A percentile compares a stretch with the other conserved stretches of the same genome.
Evolutionary conservation across 2,113 vertebrate species (phyloP).

Genomic region (Nothocercus julius): DNA sequence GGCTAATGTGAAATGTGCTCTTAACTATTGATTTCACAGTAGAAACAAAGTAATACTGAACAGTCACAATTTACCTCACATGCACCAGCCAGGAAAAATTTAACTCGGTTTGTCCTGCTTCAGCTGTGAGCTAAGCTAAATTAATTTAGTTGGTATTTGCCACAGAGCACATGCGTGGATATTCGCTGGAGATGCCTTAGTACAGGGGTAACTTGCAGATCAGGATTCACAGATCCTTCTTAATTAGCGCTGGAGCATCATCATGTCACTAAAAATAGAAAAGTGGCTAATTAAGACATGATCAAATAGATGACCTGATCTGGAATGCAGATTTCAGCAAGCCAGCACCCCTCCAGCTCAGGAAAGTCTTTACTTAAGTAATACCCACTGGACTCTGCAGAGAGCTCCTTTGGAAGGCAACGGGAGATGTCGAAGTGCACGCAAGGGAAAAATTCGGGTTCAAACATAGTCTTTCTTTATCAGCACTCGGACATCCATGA

Average conservation of each 20-base stretch:
- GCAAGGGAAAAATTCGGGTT: not conserved
- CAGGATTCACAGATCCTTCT: not conserved
- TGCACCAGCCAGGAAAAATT: conserved; percentile 20
- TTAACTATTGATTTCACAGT: conserved; percentile 27
- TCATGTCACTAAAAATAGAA: not conserved
- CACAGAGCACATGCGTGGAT: fast-evolving
- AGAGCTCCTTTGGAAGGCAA: not conserved
- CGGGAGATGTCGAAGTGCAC: not conserved
- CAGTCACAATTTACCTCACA: not conserved
- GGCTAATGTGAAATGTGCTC: not conserved
- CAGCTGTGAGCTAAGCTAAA: not conserved
- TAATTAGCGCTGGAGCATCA: not conserved
- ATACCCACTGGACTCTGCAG: not conserved
- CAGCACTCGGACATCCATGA: not conserved
- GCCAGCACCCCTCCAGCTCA: not conserved
- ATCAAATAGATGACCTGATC: not conserved
- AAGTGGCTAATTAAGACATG: not conserved
- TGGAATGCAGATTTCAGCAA: not conserved
- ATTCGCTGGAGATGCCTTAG: not conserved
- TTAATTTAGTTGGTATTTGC: not conserved
- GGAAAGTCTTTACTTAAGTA: not conserved
- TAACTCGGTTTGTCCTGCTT: not conserved
- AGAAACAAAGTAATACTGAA: not conserved
- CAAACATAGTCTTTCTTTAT: not conserved
- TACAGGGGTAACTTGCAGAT: not conserved